Conservation (phyloP, 2,888 invertebrate species). For the Chelonus formosanus region DNA sequence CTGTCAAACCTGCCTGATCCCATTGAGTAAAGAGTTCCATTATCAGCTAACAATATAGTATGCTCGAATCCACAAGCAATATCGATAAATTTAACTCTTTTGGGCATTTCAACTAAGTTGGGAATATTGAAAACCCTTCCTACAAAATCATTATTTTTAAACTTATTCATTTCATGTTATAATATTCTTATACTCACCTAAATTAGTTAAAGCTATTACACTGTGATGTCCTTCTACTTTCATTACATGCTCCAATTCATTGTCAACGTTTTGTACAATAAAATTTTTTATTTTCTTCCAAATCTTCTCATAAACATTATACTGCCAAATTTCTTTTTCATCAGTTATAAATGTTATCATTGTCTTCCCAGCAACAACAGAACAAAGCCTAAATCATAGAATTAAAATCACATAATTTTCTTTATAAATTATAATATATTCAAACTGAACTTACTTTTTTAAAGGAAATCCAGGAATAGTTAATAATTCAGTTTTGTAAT, state of each 20-base stretch:
- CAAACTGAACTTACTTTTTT: background rate
- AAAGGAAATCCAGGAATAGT: background rate
- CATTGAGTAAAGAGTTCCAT: slow-evolving; percentile 81
- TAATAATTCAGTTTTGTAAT: background rate
- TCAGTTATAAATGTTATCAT: slow-evolving; percentile 49
- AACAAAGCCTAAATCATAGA: slow-evolving; percentile 7
- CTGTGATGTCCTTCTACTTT: slow-evolving; percentile 51
- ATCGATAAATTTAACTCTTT: slow-evolving; percentile 70
- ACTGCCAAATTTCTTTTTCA: slow-evolving; percentile 53
- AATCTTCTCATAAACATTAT: slow-evolving; percentile 49
- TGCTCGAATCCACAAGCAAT: slow-evolving; percentile 85
- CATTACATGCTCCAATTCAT: slow-evolving; percentile 46
- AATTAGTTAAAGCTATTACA: slow-evolving; percentile 56
- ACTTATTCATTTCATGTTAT: too few relatives aligned
- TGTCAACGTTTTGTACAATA: slow-evolving; percentile 41
- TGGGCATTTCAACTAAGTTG: slow-evolving; percentile 68
- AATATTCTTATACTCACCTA: slow-evolving; percentile 45
- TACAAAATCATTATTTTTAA: slow-evolving; percentile 24
- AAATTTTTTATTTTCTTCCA: slow-evolving; percentile 56
- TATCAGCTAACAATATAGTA: slow-evolving; percentile 73
- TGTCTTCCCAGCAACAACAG: slow-evolving; percentile 50
- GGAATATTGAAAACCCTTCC: slow-evolving; percentile 74
- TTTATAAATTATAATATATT: too few relatives aligned
- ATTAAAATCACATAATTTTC: slow-evolving; percentile 2
- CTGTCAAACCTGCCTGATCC: slow-evolving; percentile 79